phyloP scores from a whole-genome alignment of 1,140 invertebrate species.

The Formica exsecta region DNA sequence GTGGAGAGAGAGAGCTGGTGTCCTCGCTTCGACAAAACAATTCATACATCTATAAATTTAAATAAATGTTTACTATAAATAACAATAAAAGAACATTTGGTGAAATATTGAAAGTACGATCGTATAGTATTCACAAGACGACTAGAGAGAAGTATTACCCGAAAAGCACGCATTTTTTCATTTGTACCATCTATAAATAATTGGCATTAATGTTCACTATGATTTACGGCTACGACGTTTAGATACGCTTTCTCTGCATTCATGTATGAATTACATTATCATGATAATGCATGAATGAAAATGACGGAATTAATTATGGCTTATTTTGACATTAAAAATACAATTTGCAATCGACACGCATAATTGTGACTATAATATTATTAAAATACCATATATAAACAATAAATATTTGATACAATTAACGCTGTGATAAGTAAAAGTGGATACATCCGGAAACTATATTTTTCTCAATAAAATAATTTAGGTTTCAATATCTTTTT shows the following conservation, averaged over 20 bases:
- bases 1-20: too few species aligned
- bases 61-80: not conserved
- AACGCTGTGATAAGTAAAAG: not conserved
- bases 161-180: conserved; percentile 2
- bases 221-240: not conserved
- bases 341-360: not conserved
- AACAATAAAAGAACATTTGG: not conserved
- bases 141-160: not conserved
- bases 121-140: conserved; percentile 18
- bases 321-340: not conserved
- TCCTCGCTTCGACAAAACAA: not conserved
- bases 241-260: not conserved
- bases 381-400: not conserved
- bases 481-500: not conserved
- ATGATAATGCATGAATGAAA: not conserved
- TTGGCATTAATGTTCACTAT: conserved; percentile 22
- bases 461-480: not conserved
- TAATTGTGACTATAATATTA: not conserved
- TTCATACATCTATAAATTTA: too few species aligned
- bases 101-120: conserved; percentile 23
- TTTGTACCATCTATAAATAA: conserved; percentile 38
- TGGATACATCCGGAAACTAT: not conserved
- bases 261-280: not conserved
- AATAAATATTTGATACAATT: not conserved
- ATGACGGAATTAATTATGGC: conserved; percentile 30